These are phyloP conservation scores for Nomada fabriciana DNA, from an alignment of 2,888 invertebrate genomes.

Conservation along the genomic window DNA sequence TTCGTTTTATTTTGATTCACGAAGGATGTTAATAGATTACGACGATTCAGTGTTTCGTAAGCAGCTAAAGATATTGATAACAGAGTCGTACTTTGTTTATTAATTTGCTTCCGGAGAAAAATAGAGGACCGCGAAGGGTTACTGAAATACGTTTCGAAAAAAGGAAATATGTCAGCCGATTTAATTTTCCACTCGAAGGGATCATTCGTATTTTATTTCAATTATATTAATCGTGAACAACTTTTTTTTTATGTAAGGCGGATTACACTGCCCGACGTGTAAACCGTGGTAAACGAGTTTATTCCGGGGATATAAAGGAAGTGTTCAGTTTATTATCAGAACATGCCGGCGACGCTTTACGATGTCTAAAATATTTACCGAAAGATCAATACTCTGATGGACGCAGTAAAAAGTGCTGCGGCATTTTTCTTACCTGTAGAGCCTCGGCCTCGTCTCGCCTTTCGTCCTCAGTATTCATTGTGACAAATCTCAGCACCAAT, in stretches of 20 bases:
- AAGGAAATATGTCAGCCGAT: background rate
- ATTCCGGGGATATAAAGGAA: background rate
- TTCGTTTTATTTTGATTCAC: no score
- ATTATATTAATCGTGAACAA: no score
- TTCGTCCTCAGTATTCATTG: constrained; percentile 99
- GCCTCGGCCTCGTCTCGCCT: constrained; percentile 98
- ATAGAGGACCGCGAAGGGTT: background rate
- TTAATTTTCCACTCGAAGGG: background rate
- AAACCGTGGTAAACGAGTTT: no score
- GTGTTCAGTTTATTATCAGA: background rate
- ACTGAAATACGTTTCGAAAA: background rate
- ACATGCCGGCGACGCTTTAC: background rate
- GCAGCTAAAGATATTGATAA: no score
- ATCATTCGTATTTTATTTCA: background rate
- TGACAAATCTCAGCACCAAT: constrained; percentile 97
- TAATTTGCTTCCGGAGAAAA: no score
- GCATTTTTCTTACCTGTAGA: constrained; percentile 88
- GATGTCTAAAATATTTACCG: constrained; percentile 14
- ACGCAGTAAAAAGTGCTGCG: background rate
- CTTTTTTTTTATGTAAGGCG: no score
- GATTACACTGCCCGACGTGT: no score
- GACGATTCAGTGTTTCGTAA: no score
- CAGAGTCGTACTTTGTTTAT: no score
- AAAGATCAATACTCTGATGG: constrained; percentile 21
- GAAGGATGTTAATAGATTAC: no score